Evolutionary conservation across 2,888 invertebrate genomes (phyloP), one percentile per base, ranked within the genome.

Genomic region (Meteorus cinctellus): DNA sequence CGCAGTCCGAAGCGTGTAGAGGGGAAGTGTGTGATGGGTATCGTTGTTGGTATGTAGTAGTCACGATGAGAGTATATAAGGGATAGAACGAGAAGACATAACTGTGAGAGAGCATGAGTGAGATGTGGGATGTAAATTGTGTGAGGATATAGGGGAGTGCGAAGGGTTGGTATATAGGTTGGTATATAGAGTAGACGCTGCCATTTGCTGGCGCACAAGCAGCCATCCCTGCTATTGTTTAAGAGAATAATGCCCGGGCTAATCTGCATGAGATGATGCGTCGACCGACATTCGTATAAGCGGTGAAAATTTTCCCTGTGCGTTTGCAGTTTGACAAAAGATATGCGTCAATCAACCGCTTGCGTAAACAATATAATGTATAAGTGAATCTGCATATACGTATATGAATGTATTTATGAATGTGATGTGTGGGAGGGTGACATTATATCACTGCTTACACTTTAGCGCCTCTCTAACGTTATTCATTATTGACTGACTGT

Each of bases 151-250:
- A 48, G 77, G 77, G 74, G 75, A 59, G 70, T 69, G 71, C 41
- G 41, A 70, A 71, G 74, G 78, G 77, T 80, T 41, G 41, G 41
- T 41, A 41, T 41, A 41, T 41, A 41, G 41, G 8, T 69, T 74
- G 78, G 76, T 80, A 78, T 67, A 83, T 34, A 68, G 81, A 82
- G 82, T 83, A 87, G 86, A 84, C 83, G 84, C 83, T 86, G 88
- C 87, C 88, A 88, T 89, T 88, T 88, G 88, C 85, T 84, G 85
- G 83, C 86, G 85, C 86, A 86, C 87, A 87, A 89, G 85, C 87
- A 87, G 87, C 89, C 34, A 41, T 87, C 86, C 86, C 84, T 55
- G 55, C 55, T 19, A 89, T 89, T 89, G 89, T 89, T 89, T 89
- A 88, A 87, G 86, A 79, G 84, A 84, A 89, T 89, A 89, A 89